These are phyloP conservation scores for Epinotia nisella DNA, from an alignment of 2,888 invertebrate species.

Conservation along the genomic window DNA sequence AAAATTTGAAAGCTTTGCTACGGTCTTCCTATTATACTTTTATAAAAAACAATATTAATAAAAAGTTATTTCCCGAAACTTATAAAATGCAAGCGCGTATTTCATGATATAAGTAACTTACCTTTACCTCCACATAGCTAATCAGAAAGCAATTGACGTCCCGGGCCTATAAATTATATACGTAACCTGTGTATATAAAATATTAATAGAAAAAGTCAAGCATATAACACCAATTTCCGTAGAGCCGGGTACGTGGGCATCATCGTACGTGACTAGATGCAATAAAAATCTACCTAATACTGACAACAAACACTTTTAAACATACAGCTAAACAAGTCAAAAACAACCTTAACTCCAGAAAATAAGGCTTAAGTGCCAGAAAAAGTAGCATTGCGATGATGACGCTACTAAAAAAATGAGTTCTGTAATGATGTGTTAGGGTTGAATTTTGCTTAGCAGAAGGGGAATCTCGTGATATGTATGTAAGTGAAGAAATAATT, in stretches of 20 bases:
- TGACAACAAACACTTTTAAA: constrained; percentile 1
- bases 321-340: not conserved
- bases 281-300: constrained; percentile 35
- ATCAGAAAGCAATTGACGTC: not conserved
- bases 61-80: too few relatives aligned
- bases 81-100: too few relatives aligned
- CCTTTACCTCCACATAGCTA: not conserved
- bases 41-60: too few relatives aligned
- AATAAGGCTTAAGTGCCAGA: not conserved
- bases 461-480: constrained; percentile 11
- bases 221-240: constrained; percentile 27
- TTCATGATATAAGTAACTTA: too few relatives aligned
- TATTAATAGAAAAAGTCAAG: constrained; percentile 33
- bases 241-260: constrained; percentile 20
- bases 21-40: too few relatives aligned
- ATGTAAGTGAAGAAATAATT: constrained; percentile 27
- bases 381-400: not conserved
- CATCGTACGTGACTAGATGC: constrained; percentile 35
- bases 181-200: constrained; percentile 12
- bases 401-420: not conserved
- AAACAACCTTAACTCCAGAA: not conserved
- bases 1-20: too few relatives aligned
- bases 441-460: not conserved
- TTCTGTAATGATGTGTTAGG: not conserved
- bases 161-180: not conserved